A percentile compares a stretch with the other conserved stretches of the same genome.
Conservation (phyloP, 2,888 invertebrate genomes). For the Coelinius sp. region DNA sequence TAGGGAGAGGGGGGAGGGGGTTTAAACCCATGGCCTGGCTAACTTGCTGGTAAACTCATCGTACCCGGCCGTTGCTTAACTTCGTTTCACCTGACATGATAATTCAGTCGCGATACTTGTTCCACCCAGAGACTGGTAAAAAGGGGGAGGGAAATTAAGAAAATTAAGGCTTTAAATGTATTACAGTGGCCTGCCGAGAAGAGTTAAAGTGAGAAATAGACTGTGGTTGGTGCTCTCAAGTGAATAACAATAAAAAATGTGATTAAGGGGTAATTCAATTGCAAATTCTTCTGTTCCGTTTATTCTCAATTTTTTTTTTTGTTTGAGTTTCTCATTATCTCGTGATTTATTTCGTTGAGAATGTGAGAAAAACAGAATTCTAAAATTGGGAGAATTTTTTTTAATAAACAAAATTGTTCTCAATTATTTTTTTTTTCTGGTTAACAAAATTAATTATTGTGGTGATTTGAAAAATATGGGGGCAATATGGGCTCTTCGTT, state of each 20-base stretch:
- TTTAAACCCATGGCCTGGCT: not conserved
- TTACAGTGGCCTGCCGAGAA: slow-evolving; percentile 45
- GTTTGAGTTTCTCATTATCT: not conserved
- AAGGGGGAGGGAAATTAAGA: slow-evolving; percentile 55
- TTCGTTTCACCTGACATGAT: slow-evolving; percentile 54
- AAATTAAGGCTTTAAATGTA: slow-evolving; percentile 62
- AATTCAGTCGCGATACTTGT: slow-evolving; percentile 54
- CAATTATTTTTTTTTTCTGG: no score
- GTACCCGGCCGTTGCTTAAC: slow-evolving; percentile 41
- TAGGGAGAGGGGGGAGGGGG: not conserved
- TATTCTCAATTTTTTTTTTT: not conserved
- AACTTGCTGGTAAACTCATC: slow-evolving; percentile 32
- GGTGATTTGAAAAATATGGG: no score
- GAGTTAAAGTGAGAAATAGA: slow-evolving; percentile 28
- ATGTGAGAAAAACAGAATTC: no score
- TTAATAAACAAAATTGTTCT: no score
- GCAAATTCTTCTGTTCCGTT: slow-evolving; percentile 36
- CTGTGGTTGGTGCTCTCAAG: slow-evolving; percentile 17
- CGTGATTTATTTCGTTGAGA: not conserved
- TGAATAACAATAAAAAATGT: slow-evolving; percentile 45
- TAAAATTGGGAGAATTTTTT: no score
- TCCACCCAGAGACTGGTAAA: slow-evolving; percentile 13
- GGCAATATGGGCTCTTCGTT: no score
- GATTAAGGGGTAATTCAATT: slow-evolving; percentile 64
- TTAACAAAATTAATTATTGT: no score